Conservation (phyloP, 2,113 vertebrate species). For the Xenopus borealis region DNA sequence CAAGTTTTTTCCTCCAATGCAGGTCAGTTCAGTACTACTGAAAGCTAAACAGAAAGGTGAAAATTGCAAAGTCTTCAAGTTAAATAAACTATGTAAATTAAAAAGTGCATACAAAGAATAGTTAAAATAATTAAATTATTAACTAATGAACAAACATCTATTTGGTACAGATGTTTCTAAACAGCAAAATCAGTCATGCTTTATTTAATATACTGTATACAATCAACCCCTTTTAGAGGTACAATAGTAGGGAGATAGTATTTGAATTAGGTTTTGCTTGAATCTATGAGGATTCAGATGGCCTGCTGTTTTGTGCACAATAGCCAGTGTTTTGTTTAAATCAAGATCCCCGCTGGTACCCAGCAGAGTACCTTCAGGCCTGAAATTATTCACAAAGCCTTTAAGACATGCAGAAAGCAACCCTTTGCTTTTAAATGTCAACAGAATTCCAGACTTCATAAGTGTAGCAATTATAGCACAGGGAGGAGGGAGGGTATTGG, state of each 20-base stretch:
- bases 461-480: conserved; percentile 32
- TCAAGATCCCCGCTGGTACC: conserved; percentile 25
- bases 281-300: conserved; percentile 19
- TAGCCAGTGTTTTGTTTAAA: conserved; percentile 19
- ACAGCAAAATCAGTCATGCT: not conserved
- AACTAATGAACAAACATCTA: too few relatives aligned
- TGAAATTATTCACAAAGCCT: conserved; percentile 35
- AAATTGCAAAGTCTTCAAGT: too few relatives aligned
- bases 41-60: too few relatives aligned
- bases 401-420: conserved; percentile 31
- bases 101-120: too few relatives aligned
- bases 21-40: too few relatives aligned
- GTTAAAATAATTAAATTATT: too few relatives aligned
- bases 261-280: conserved; percentile 32
- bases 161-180: too few relatives aligned
- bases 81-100: too few relatives aligned
- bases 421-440: conserved; percentile 46
- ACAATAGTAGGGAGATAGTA: conserved; percentile 6
- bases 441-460: conserved; percentile 33
- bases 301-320: conserved; percentile 30
- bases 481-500: too few relatives aligned
- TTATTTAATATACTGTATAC: conserved; percentile 1
- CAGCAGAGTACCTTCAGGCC: conserved; percentile 25
- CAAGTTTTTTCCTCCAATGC: too few relatives aligned
- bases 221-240: conserved; percentile 8